Conservation (phyloP, 2,888 invertebrate species). For the Antitype chi region DNA sequence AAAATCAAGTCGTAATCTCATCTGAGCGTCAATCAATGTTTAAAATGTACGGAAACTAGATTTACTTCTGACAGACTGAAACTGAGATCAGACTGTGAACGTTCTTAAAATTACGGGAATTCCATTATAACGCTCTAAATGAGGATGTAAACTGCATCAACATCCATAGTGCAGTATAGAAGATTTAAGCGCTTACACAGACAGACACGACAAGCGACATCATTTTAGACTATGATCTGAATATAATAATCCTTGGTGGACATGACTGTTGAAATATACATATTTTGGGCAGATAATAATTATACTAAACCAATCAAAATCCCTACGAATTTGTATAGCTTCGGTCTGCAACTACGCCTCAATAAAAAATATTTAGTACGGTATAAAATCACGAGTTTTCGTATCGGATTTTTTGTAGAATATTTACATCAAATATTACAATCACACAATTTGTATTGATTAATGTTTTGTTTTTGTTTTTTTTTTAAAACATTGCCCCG, state of each 20-base stretch:
- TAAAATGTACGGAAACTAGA: too few relatives aligned
- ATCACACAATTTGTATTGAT: slow-evolving; percentile 11
- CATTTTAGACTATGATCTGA: neutral
- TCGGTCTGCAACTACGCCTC: neutral
- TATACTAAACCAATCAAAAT: slow-evolving; percentile 1
- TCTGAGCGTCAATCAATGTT: too few relatives aligned
- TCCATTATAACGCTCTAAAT: neutral
- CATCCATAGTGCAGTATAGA: neutral
- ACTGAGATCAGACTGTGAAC: too few relatives aligned
- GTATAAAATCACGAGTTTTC: slow-evolving; percentile 27
- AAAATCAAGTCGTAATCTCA: too few relatives aligned
- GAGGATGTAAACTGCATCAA: neutral
- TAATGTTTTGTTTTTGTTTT: too few relatives aligned
- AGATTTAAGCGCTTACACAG: neutral
- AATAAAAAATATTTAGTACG: slow-evolving; percentile 9
- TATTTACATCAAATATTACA: slow-evolving; percentile 26
- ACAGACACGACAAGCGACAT: neutral
- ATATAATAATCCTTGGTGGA: neutral
- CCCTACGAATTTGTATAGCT: neutral
- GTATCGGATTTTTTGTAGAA: slow-evolving; percentile 4
- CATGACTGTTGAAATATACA: neutral
- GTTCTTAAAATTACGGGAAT: too few relatives aligned
- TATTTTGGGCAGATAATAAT: neutral
- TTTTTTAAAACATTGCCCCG: too few relatives aligned
- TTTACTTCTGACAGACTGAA: too few relatives aligned